Conservation (phyloP, 2,797 vertebrate genomes). For the Nyctibius grandis region DNA sequence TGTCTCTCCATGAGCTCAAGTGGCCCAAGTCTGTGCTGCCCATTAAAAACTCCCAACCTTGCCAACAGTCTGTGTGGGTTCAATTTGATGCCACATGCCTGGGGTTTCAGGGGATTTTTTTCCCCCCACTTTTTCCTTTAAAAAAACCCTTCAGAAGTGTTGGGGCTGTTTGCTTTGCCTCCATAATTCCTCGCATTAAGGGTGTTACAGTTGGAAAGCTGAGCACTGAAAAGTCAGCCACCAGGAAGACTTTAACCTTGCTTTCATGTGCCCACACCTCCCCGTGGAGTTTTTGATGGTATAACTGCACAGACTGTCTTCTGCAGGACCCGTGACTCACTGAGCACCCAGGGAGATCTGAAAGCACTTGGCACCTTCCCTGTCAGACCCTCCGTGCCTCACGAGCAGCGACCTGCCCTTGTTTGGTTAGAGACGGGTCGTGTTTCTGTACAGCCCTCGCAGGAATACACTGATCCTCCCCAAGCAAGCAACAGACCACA, state of each 20-base stretch:
- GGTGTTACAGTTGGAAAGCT: neutral
- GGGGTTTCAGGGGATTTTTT: neutral
- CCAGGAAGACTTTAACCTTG: neutral
- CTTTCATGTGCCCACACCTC: neutral
- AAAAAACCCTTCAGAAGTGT: neutral
- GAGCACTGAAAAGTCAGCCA: neutral
- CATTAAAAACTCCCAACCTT: neutral
- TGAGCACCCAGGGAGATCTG: neutral
- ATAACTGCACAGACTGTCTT: neutral
- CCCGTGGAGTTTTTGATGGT: neutral
- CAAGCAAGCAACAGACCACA: conserved; percentile 34
- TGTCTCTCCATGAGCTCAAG: neutral
- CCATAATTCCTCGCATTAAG: neutral
- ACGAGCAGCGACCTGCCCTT: neutral
- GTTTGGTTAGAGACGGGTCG: conserved; percentile 33
- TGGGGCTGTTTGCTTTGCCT: neutral
- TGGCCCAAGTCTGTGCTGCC: neutral
- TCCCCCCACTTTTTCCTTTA: neutral
- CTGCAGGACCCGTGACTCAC: neutral
- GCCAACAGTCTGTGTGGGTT: neutral
- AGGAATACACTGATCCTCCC: conserved; percentile 34
- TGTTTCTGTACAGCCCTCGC: neutral
- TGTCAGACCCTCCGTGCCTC: neutral
- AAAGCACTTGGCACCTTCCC: neutral
- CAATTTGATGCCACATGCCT: neutral